These are phyloP conservation scores for Jordanella pulchra DNA, from an alignment of 2,797 vertebrate species.

Conservation along the genomic window DNA sequence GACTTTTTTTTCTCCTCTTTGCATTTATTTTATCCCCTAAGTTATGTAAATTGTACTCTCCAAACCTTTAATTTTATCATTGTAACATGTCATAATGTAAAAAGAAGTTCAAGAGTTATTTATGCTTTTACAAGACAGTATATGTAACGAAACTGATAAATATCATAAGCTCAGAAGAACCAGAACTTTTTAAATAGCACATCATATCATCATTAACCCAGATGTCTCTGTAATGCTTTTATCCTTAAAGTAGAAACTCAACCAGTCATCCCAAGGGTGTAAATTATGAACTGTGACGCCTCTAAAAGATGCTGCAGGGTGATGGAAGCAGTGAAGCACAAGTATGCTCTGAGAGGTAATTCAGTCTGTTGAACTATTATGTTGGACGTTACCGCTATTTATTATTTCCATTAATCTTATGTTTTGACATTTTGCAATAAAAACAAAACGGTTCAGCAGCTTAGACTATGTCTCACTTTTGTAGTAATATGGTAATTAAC, in stretches of 20 bases:
- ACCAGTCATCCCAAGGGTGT: slow-evolving; percentile 4
- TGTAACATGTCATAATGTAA: not conserved
- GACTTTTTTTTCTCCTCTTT: no score
- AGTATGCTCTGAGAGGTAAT: slow-evolving; percentile 53
- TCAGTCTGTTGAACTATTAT: slow-evolving; percentile 57
- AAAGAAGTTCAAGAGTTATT: no score
- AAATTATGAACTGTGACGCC: slow-evolving; percentile 26
- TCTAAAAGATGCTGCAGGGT: slow-evolving; percentile 18
- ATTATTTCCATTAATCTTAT: slow-evolving; percentile 15
- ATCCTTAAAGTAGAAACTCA: not conserved
- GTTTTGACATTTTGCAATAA: not conserved
- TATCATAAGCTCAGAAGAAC: not conserved
- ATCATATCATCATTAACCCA: not conserved
- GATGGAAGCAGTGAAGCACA: slow-evolving; percentile 49
- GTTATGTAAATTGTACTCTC: no score
- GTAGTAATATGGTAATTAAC: not conserved
- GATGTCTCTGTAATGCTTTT: not conserved
- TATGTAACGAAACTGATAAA: not conserved
- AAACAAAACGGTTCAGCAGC: not conserved
- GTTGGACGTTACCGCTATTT: slow-evolving; percentile 49
- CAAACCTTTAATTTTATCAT: not conserved
- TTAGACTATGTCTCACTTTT: not conserved
- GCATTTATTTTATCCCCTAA: not conserved
- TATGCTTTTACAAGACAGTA: not conserved
- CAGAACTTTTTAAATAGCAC: not conserved